These are phyloP conservation scores for Psylliodes chrysocephalus DNA, from an alignment of 2,888 invertebrate species.

Conservation along the genomic window DNA sequence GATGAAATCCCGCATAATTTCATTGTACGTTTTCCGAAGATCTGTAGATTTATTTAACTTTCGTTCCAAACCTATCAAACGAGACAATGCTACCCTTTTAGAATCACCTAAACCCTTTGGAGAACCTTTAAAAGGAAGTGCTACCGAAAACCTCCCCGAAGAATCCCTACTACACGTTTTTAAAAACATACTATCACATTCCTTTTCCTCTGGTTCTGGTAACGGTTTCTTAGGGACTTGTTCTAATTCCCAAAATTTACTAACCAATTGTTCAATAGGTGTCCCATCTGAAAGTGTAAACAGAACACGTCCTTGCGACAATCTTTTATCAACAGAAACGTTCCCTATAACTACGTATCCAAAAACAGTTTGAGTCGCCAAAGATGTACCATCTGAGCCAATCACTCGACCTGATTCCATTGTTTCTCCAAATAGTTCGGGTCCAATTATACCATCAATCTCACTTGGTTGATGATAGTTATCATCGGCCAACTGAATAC, in stretches of 20 bases:
- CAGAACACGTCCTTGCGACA: no score
- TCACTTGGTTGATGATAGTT: no score
- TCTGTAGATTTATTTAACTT: background rate
- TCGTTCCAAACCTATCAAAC: constrained; percentile 4
- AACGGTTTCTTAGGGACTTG: background rate
- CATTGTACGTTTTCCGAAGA: constrained; percentile 3
- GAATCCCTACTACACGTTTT: background rate
- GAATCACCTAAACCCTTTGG: constrained; percentile 8
- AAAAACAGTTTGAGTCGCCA: no score
- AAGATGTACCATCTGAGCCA: no score
- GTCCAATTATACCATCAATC: no score
- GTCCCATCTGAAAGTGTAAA: no score
- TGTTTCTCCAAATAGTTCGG: no score
- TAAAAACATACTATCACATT: background rate
- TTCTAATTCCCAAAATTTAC: background rate
- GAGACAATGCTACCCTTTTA: background rate
- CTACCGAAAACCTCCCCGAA: background rate
- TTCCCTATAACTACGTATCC: no score
- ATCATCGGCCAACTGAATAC: no score
- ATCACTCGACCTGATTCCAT: no score
- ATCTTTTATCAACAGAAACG: no score
- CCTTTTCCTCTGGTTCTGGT: background rate
- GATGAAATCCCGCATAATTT: constrained; percentile 17
- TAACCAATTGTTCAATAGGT: no score
- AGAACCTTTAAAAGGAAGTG: constrained; percentile 12